These are phyloP conservation scores for Apostichopus parvimensis DNA, from an alignment of 35 echinoderm and acorn worm genomes.

Conservation along the genomic window DNA sequence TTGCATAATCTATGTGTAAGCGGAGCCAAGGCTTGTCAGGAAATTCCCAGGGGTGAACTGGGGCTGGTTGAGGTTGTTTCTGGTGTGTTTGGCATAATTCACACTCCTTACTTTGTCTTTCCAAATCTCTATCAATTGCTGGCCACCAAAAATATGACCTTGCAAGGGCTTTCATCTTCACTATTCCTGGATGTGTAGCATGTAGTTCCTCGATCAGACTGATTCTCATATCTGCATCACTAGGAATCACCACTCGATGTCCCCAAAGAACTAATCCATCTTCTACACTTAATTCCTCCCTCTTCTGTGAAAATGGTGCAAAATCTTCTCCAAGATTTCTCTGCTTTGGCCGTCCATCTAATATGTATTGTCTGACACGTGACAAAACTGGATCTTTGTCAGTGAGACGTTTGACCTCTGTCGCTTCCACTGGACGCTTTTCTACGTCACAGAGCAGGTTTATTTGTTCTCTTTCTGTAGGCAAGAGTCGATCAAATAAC, in stretches of 20 bases:
- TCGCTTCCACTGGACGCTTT: constrained; percentile 26
- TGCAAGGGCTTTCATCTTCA: constrained; percentile 62
- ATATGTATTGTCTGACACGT: constrained; percentile 38
- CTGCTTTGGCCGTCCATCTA: constrained; percentile 29
- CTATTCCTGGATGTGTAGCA: constrained; percentile 49
- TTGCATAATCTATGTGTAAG: not conserved
- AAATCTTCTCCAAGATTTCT: not conserved
- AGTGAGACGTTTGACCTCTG: constrained; percentile 10
- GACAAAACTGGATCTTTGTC: constrained; percentile 40
- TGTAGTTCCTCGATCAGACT: constrained; percentile 37
- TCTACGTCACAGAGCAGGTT: constrained; percentile 38
- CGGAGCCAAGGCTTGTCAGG: constrained; percentile 39
- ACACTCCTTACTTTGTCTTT: constrained; percentile 46
- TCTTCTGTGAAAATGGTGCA: constrained; percentile 12
- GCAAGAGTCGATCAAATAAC: constrained; percentile 3
- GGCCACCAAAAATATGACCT: constrained; percentile 59
- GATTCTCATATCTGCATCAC: constrained; percentile 4
- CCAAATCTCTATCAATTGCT: constrained; percentile 53
- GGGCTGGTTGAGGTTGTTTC: not conserved
- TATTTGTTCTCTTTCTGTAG: constrained; percentile 19
- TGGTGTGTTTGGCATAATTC: constrained; percentile 48
- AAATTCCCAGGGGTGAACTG: constrained; percentile 42
- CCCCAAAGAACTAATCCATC: constrained; percentile 41
- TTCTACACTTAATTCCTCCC: too few relatives aligned
- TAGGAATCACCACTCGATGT: constrained; percentile 57